Evolutionary conservation across 2,113 vertebrate species (phyloP).

Genomic region (Lamprotornis superbus): DNA sequence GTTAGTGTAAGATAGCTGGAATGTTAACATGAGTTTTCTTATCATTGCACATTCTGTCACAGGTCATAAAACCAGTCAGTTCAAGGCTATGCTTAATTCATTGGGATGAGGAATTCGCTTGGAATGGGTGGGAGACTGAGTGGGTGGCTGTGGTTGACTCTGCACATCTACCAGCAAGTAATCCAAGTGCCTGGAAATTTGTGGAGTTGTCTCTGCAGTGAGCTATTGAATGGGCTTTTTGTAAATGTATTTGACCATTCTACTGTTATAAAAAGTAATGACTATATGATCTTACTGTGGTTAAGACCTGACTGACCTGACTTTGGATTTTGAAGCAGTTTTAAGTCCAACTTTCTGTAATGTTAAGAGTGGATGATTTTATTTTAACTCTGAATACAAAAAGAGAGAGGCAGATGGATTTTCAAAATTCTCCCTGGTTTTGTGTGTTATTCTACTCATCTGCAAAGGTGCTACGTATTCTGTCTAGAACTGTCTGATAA

Average conservation of each 20-base stretch:
- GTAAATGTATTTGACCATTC: rapidly evolving
- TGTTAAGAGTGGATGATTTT: not conserved
- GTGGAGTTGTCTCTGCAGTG: not conserved
- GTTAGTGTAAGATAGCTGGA: not conserved
- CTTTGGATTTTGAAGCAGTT: not conserved
- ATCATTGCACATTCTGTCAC: too few relatives aligned
- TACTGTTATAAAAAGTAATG: not conserved
- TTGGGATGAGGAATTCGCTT: not conserved
- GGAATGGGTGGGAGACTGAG: not conserved
- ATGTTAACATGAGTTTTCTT: not conserved
- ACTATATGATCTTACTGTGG: not conserved
- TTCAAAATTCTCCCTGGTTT: not conserved
- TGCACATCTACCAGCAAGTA: not conserved
- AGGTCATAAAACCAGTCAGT: not conserved
- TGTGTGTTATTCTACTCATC: not conserved
- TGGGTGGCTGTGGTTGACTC: not conserved
- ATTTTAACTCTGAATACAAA: not conserved
- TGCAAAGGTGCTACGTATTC: not conserved
- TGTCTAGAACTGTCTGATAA: not conserved
- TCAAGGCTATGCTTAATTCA: not conserved
- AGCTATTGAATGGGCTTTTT: not conserved
- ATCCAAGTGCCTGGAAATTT: not conserved
- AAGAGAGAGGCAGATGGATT: not conserved
- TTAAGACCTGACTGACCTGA: not conserved
- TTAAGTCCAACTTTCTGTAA: not conserved